Evolutionary conservation across 2,797 vertebrate genomes (phyloP).

Genomic region (Emys orbicularis): DNA sequence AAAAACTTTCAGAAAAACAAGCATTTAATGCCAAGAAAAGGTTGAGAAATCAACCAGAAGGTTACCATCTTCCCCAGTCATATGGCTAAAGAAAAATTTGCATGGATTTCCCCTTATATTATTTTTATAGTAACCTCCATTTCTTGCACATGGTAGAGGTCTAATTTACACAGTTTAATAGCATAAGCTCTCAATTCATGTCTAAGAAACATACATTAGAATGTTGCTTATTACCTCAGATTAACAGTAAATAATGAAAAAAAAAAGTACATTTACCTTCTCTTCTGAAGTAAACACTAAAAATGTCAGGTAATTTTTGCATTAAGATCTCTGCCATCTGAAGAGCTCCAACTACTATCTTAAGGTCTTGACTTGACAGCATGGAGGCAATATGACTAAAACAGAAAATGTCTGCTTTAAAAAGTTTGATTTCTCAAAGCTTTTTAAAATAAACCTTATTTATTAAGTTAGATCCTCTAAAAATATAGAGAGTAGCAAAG

Average conservation of each 20-base stretch:
- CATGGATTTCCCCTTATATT: background rate
- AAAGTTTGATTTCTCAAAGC: background rate
- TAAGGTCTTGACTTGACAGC: constrained; percentile 99
- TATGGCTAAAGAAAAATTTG: background rate
- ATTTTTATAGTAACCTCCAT: background rate
- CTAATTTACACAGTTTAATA: background rate
- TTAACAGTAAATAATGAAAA: background rate
- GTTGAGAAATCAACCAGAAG: no score
- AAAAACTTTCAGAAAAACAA: background rate
- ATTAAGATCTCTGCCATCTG: constrained; percentile 99
- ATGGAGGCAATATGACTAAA: constrained; percentile 99
- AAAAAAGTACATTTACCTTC: constrained; percentile 88
- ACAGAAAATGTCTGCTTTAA: constrained; percentile 57
- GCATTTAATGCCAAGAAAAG: background rate
- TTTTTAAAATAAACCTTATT: background rate
- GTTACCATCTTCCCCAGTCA: background rate
- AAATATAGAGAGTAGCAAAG: background rate
- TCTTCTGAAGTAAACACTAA: constrained; percentile 99
- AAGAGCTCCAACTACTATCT: constrained; percentile 99
- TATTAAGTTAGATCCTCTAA: background rate
- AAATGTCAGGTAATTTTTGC: constrained; percentile 99
- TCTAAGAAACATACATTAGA: background rate
- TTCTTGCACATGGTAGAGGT: background rate
- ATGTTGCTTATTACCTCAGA: background rate
- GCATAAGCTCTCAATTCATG: background rate